Base-by-base conservation (phyloP, 2,113 vertebrate genomes). In the Plecturocebus donacophilus region DNA sequence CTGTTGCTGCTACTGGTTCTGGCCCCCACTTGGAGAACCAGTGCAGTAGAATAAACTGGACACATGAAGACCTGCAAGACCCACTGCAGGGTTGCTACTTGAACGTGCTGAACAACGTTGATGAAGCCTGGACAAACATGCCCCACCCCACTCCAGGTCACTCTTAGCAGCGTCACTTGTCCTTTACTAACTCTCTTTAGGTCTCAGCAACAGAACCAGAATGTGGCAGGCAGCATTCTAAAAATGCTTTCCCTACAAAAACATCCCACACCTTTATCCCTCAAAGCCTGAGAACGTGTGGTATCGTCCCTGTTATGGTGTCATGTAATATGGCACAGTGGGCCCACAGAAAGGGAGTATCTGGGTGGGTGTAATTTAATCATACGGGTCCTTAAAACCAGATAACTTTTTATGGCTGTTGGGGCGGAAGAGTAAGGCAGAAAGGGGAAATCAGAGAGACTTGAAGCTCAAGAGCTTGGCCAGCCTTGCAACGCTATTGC, bases 401-500 rank as follows among this genome's bases (percentile, higher is more conserved):
- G n/a, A 86, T 54, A 27, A 75, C 56, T 79, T 81, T 76, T 38
- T 66, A 27, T 52, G 56, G 76, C 13, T 32, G 19, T 58, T 9
- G 2, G 42, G 73, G 40, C 70, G 91, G 42, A 27, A 90, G 75
- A 71, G 17, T 4, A 58, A 87, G 30, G 56, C 38, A 3, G 32
- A 20, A 73, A 68, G 25, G 38, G 40, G 9, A 40, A 68, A 40
- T 23, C 27, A 30, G 17, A 79, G 77, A 45, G 68, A 71, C 32
- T 2, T 32, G 32, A 32, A 30, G 45, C 17, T 14, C 1, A 12
- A 54, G 80, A 77, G 35, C 19, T n/a, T 19, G 25, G 8, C 8
- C 32, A 19, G 38, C 8, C 5, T 14, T 1, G 0, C 66, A 61
- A 30, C 2, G 17, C 30, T 38, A 0, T 25, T 25, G 76, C 35